Conservation (phyloP, 1,140 invertebrate species). For the Caligus rogercresseyi region DNA sequence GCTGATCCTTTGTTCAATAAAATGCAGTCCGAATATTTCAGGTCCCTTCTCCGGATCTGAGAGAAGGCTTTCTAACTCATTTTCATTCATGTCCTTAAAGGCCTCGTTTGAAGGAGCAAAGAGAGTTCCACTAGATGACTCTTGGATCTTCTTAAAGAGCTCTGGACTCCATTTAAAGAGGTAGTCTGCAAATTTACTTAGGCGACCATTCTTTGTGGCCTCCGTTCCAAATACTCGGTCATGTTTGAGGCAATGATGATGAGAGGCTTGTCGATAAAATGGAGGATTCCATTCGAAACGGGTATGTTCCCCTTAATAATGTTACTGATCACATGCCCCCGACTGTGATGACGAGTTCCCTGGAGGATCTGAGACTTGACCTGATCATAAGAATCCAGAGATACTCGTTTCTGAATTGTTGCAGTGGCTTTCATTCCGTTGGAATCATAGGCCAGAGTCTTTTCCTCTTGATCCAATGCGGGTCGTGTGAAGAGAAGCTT, state of each 20-base stretch:
- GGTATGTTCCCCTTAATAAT: constrained; percentile 75
- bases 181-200: constrained; percentile 6
- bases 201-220: background rate
- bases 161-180: background rate
- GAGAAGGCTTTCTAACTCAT: constrained; percentile 5
- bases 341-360: constrained; percentile 36
- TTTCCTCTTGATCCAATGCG: constrained; percentile 43
- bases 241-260: constrained; percentile 71
- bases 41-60: background rate
- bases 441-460: constrained; percentile 54
- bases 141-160: background rate
- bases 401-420: constrained; percentile 22
- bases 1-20: constrained; percentile 11
- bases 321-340: constrained; percentile 64
- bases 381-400: constrained; percentile 4
- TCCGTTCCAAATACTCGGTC: constrained; percentile 50
- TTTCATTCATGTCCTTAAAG: background rate
- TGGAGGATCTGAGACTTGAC: constrained; percentile 11
- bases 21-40: constrained; percentile 3
- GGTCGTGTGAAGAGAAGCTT: constrained; percentile 67
- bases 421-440: constrained; percentile 52
- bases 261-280: constrained; percentile 67
- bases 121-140: background rate
- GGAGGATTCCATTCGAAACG: constrained; percentile 70
- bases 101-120: constrained; percentile 13